A percentile compares a stretch with the other conserved stretches of the same genome.
Evolutionary conservation across 2,113 vertebrate genomes (phyloP).

Genomic region (Etheostoma cragini): DNA sequence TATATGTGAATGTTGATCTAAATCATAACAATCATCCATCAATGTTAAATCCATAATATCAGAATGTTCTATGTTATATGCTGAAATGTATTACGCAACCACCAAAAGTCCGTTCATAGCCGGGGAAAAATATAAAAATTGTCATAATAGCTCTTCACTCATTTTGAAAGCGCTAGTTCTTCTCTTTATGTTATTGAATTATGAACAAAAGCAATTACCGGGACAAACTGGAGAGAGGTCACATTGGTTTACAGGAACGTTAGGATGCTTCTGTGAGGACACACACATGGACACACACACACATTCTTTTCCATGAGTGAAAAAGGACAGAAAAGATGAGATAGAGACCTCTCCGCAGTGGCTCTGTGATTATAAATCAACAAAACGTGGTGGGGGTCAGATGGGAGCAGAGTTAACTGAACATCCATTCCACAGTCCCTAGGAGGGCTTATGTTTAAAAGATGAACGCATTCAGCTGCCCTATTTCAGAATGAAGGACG

Average conservation of each 20-base stretch:
- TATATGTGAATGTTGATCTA: constrained; percentile 33
- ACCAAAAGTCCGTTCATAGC: constrained; percentile 21
- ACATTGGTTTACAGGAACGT: constrained; percentile 15
- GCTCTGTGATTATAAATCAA: constrained; percentile 72
- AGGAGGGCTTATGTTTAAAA: constrained; percentile 66
- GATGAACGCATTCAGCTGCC: constrained; percentile 59
- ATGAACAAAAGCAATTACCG: constrained; percentile 37
- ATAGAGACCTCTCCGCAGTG: constrained; percentile 53
- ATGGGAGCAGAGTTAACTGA: constrained; percentile 55
- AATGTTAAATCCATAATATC: constrained; percentile 18
- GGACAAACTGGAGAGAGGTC: constrained; percentile 24
- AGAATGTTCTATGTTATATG: constrained; percentile 6
- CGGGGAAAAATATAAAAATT: constrained; percentile 28
- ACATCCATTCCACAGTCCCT: constrained; percentile 52
- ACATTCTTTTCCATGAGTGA: constrained; percentile 21
- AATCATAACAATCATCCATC: constrained; percentile 43
- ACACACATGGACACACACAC: not conserved
- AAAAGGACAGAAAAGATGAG: constrained; percentile 61
- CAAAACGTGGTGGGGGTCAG: constrained; percentile 65
- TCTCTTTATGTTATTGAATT: constrained; percentile 25
- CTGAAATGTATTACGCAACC: constrained; percentile 21
- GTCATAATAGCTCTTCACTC: constrained; percentile 14
- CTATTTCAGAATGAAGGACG: constrained; percentile 63
- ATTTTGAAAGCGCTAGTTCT: constrained; percentile 33
- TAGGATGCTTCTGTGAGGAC: constrained; percentile 17